A percentile compares a stretch with the other conserved stretches of the same genome.
These are phyloP conservation scores for Apotomis turbidana DNA, from an alignment of 2,888 invertebrate species.

Conservation along the genomic window DNA sequence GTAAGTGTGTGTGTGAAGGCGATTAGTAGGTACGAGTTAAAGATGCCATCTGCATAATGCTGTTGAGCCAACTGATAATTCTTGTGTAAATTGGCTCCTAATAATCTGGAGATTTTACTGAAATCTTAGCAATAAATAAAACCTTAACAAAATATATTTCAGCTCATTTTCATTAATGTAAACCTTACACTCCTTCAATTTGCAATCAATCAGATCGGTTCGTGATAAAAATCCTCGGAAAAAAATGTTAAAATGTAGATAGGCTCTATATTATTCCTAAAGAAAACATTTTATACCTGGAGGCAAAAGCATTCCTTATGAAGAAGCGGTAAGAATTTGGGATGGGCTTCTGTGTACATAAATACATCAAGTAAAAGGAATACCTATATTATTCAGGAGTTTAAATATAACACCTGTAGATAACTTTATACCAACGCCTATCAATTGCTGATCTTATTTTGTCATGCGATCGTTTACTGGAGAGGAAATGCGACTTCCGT, in stretches of 20 bases:
- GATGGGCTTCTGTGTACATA: background rate
- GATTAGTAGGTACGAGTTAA: conserved; percentile 16
- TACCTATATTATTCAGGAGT: conserved; percentile 2
- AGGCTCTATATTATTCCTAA: background rate
- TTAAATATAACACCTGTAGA: conserved; percentile 2
- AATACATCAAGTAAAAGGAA: background rate
- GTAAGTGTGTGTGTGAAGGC: conserved; percentile 11
- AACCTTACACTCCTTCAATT: background rate
- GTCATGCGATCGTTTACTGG: conserved; percentile 46
- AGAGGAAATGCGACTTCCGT: conserved; percentile 58
- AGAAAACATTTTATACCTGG: background rate
- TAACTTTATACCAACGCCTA: conserved; percentile 23
- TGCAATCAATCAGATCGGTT: conserved; percentile 2
- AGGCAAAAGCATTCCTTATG: background rate
- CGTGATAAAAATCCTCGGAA: background rate
- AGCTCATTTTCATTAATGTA: background rate
- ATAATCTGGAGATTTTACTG: conserved; percentile 16
- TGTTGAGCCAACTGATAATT: conserved; percentile 21
- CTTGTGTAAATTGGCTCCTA: conserved; percentile 19
- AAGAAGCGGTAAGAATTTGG: background rate
- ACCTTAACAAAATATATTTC: background rate
- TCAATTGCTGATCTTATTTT: conserved; percentile 43
- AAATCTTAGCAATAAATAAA: conserved; percentile 11
- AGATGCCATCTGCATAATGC: conserved; percentile 34
- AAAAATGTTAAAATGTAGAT: background rate